phyloP scores from a whole-genome alignment of 2,888 invertebrate species.

The Dryobota labecula region DNA sequence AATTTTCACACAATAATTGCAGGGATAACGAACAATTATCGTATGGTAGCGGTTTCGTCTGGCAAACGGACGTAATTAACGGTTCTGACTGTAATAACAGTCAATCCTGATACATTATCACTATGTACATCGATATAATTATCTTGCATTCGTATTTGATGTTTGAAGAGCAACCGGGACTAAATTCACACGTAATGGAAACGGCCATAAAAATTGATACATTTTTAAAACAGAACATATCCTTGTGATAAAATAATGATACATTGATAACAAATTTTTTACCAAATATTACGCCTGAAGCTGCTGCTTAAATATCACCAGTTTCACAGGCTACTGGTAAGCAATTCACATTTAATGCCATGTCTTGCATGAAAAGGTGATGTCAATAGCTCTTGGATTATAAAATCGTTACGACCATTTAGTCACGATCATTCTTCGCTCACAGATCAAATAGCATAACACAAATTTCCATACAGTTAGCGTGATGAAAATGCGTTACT shows the following conservation, averaged over 20 bases:
- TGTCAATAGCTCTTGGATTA: slow-evolving; percentile 63
- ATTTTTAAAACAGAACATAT: slow-evolving; percentile 4
- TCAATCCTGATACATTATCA: slow-evolving; percentile 16
- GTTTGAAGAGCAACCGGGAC: background rate
- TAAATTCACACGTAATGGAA: slow-evolving; percentile 2
- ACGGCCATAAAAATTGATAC: background rate
- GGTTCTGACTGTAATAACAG: slow-evolving; percentile 31
- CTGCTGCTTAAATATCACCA: slow-evolving; percentile 8
- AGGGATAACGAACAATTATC: slow-evolving; percentile 32
- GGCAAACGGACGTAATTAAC: slow-evolving; percentile 32
- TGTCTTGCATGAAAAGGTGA: slow-evolving; percentile 27
- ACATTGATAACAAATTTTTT: background rate
- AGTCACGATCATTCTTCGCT: slow-evolving; percentile 69
- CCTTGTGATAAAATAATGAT: slow-evolving; percentile 2
- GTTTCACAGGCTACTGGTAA: slow-evolving; percentile 1
- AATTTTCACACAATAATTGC: slow-evolving; percentile 36
- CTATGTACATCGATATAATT: slow-evolving; percentile 4
- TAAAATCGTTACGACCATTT: slow-evolving; percentile 62
- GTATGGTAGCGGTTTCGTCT: slow-evolving; percentile 6
- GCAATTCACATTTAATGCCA: background rate
- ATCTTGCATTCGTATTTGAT: slow-evolving; percentile 13
- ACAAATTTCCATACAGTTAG: slow-evolving; percentile 67
- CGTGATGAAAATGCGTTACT: slow-evolving; percentile 66
- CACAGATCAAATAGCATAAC: slow-evolving; percentile 63
- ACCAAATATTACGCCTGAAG: background rate